These are phyloP conservation scores for Cephonodes hylas DNA, from an alignment of 2,888 invertebrate genomes.

Conservation along the genomic window DNA sequence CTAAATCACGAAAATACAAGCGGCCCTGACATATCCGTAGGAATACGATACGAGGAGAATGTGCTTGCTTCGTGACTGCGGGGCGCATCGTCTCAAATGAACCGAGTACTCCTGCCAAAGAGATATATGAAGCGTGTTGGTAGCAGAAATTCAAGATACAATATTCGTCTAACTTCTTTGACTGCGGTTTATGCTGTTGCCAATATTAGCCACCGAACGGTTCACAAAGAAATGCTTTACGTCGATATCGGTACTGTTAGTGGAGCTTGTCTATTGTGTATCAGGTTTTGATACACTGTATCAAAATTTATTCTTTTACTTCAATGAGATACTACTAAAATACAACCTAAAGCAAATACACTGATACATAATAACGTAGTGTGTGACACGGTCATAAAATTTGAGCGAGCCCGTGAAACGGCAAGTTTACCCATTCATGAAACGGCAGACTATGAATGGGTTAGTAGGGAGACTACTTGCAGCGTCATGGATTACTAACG, in stretches of 20 bases:
- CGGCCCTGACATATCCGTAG: background rate
- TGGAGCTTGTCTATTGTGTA: too few species aligned
- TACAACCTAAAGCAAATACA: background rate
- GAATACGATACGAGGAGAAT: constrained; percentile 3
- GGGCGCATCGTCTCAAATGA: constrained; percentile 1
- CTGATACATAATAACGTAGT: constrained; percentile 17
- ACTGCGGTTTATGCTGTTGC: too few species aligned
- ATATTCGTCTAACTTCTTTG: too few species aligned
- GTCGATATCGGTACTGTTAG: too few species aligned
- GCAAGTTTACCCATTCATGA: constrained; percentile 33
- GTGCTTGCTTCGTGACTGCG: constrained; percentile 1
- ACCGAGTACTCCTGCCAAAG: too few species aligned
- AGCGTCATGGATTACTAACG: background rate
- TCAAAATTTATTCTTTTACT: background rate
- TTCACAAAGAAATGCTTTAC: too few species aligned
- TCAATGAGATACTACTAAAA: background rate
- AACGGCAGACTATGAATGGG: constrained; percentile 27
- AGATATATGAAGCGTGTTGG: background rate
- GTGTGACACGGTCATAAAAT: constrained; percentile 38
- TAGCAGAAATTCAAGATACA: background rate
- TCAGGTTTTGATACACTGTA: too few species aligned
- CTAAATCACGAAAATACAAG: background rate
- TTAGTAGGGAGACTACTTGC: constrained; percentile 15
- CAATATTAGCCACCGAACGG: too few species aligned
- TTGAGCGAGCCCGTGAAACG: constrained; percentile 33